phyloP scores from a whole-genome alignment of 2,888 invertebrate genomes.

The Morpho deidamia region DNA sequence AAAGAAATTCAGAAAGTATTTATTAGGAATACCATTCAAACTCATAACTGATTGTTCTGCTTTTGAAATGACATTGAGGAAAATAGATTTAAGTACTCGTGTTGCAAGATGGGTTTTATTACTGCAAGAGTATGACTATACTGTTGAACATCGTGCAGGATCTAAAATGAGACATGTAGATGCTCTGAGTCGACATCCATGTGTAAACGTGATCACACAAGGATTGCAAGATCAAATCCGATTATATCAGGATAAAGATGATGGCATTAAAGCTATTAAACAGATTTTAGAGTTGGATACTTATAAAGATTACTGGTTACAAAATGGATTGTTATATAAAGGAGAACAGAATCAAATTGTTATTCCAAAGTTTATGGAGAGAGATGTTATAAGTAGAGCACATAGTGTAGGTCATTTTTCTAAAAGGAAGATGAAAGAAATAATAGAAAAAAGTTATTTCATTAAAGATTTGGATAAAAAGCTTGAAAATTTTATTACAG shows the following conservation, averaged over 20 bases:
- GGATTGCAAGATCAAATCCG: background rate
- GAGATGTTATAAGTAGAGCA: too few relatives aligned
- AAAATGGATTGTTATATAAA: too few relatives aligned
- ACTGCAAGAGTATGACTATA: background rate
- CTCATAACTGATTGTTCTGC: background rate
- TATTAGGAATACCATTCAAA: too few relatives aligned
- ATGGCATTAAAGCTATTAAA: background rate
- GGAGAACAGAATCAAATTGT: too few relatives aligned
- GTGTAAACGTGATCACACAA: background rate
- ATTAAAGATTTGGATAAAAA: too few relatives aligned
- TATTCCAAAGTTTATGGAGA: too few relatives aligned
- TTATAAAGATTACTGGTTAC: too few relatives aligned
- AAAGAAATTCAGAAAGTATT: too few relatives aligned
- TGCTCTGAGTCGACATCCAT: background rate
- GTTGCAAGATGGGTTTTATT: slow-evolving; percentile 1
- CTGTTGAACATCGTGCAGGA: background rate
- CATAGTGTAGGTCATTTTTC: too few relatives aligned
- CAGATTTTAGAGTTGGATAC: background rate
- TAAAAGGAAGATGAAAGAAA: too few relatives aligned
- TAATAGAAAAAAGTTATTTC: too few relatives aligned
- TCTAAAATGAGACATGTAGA: background rate
- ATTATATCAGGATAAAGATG: background rate
- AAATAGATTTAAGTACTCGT: background rate
- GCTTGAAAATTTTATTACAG: too few relatives aligned
- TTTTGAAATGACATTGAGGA: background rate